Base-by-base conservation (phyloP, 2,888 invertebrate genomes). In the Panzeria rudis region DNA sequence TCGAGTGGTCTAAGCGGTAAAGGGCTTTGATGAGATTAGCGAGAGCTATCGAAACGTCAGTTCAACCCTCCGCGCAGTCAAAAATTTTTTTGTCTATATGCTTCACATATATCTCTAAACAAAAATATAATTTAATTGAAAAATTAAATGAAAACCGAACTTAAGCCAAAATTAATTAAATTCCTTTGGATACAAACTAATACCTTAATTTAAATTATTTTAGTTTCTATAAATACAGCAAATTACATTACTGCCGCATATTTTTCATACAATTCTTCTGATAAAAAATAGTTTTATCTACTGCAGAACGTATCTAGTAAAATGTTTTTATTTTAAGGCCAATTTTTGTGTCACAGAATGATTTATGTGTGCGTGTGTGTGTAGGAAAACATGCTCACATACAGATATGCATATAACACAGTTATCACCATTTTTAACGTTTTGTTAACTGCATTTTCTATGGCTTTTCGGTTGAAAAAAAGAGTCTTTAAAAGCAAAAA, bases 311-410 rank as follows among this genome's bases (percentile, higher is more conserved):
- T 56, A 6, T 29, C 8, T 29, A 29, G 56, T 56, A n/a, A 32
- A 56, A n/a, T 32, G n/a, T 59, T 59, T 59, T 35, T 35, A 59
- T 17, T 59, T 69, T 56, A 23, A 32, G 41, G 64, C 64, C 64
- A 73, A 73, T 73, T 50, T 54, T 54, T 52, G 7, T 76, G 44
- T 25, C 64, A 66, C 54, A 20, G 64, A 54, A 76, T 76, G 76
- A 76, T 76, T 66, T 66, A 66, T 76, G 17, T 44, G n/a, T 41
- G 8, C 54, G 25, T 50, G 15, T 23, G 50, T 52, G 7, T 29
- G 41, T 41, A 20, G 59, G 20, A 25, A 13, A 20, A 54, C 52
- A 23, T 17, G 32, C 17, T 59, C 20, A 32, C 47, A 68, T 13
- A 32, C 7, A 52, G 20, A 32, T 20, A 32, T 17, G 11, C 32